Conservation (phyloP, 2,113 vertebrate species). For the Theristicus caerulescens region DNA sequence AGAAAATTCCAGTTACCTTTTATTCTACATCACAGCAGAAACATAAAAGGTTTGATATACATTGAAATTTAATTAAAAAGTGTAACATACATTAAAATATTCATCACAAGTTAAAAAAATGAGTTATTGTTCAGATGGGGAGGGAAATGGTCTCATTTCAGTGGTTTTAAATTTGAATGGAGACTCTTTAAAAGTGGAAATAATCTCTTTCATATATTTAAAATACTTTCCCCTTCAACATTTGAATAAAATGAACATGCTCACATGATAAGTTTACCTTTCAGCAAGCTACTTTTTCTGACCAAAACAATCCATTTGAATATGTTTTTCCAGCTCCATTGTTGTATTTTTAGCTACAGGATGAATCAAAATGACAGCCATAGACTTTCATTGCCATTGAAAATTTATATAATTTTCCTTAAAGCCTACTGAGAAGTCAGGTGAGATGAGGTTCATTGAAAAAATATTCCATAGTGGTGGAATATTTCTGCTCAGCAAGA, state of each 20-base stretch:
- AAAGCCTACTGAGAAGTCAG: not conserved
- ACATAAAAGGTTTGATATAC: not conserved
- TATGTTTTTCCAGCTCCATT: not conserved
- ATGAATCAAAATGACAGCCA: conserved; percentile 1
- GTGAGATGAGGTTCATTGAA: not conserved
- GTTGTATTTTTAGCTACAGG: not conserved
- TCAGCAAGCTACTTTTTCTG: not conserved
- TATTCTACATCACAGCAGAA: not conserved
- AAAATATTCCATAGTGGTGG: not conserved
- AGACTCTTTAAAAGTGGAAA: not conserved
- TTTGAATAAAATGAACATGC: not conserved
- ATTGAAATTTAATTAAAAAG: not conserved
- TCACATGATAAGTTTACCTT: not conserved
- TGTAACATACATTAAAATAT: not conserved
- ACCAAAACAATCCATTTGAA: not conserved
- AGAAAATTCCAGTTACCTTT: not conserved
- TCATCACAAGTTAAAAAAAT: not conserved
- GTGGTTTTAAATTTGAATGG: not conserved
- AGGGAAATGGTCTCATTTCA: not conserved
- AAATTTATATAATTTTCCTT: not conserved
- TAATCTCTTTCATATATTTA: not conserved
- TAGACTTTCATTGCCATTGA: not conserved
- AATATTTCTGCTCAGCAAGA: not conserved
- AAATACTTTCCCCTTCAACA: not conserved
- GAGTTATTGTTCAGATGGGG: not conserved